Base-by-base conservation (phyloP, 2,113 vertebrate genomes). In the Crotalus viridis region DNA sequence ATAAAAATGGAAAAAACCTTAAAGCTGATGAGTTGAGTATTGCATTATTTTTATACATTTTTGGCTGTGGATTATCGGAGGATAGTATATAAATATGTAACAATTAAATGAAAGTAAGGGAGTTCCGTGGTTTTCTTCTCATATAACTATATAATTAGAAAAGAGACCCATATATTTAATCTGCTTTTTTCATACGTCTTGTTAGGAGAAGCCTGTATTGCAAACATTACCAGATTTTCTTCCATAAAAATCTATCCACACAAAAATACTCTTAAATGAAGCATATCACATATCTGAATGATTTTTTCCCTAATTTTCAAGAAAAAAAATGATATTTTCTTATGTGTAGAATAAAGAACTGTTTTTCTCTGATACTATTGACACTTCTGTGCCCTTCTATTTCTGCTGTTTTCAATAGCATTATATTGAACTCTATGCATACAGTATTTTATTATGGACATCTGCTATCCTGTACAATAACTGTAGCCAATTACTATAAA, bases 381-480 rank as follows among this genome's bases (percentile, higher is more conserved):
- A 2, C 0, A 0, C 48, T 12, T 5, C 33, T 0, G 0, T 26
- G 48, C 13, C 13, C 24, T 39, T 0, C 92, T 69, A 43, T 92
- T 93, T 93, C 59, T 89, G 64, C 46, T 92, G 57, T 85, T 89
- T 89, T 92, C 88, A 92, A 51, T 51, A 54, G 21, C 43, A n/a
- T 85, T 92, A 89, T 55, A 92, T 51, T 92, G 69, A 88, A 85
- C 54, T 93, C 28, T 69, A 89, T 85, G 55, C 33, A 26, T 52
- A 85, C 26, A 90, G 69, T 89, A 15, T n/a, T 93, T 93, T 89
- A 90, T 89, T 93, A 89, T 93, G 55, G 55, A 43, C 92, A 92
- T 69, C 92, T 92, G 92, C 81, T 89, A 85, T 26, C 48, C 88
- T 85, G 88, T 7, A 93, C 74, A 92, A 85, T 89, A 89, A 90